Evolutionary conservation across 2,888 invertebrate genomes (phyloP), one percentile per base, ranked within the genome.

Genomic region (Coleophora flavipennella): DNA sequence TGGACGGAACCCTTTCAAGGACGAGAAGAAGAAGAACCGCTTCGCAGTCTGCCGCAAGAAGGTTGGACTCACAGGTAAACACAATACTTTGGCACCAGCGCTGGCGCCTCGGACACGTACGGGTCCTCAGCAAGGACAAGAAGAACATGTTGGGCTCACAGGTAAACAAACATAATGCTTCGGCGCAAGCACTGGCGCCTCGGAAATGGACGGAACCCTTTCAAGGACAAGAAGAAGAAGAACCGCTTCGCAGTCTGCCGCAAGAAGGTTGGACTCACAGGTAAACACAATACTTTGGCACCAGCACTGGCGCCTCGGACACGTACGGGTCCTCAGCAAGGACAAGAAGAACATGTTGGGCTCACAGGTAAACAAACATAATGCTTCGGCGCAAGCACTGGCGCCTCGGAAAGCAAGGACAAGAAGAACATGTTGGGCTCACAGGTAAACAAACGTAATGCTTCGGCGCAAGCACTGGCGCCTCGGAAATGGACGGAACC

Each of bases 221-320:
- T 93, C 81, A 94, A 94, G 87, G 93, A 93, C 81, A 93, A 93
- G 87, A 94, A 97, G 90, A 97, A 96, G 91, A 97, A 97, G 89
- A 99, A 98, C 84, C 92, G 99, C 74, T 99, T 99, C 87, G 93
- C 92, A 67, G 91, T 93, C 67, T 99, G 99, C 90, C 97, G 97
- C 87, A 99, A 99, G 92, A 98, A 98, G 91, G 97, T 99, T 85
- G 99, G 99, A 73, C 90, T 99, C 68, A 99, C 99, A 88, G 99
- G 99, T 98, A 76, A 20, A 20, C 3, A 20, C 6, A 20, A n/a
- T n/a, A 3, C 6, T 20, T 20, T 20, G 3, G 20, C n/a, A n/a
- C n/a, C n/a, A n/a, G n/a, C n/a, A n/a, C n/a, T n/a, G n/a, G n/a
- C n/a, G n/a, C n/a, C n/a, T n/a, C n/a, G n/a, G n/a, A n/a, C n/a